Conservation (phyloP, 2,113 vertebrate genomes). For the Brachirus orientalis region DNA sequence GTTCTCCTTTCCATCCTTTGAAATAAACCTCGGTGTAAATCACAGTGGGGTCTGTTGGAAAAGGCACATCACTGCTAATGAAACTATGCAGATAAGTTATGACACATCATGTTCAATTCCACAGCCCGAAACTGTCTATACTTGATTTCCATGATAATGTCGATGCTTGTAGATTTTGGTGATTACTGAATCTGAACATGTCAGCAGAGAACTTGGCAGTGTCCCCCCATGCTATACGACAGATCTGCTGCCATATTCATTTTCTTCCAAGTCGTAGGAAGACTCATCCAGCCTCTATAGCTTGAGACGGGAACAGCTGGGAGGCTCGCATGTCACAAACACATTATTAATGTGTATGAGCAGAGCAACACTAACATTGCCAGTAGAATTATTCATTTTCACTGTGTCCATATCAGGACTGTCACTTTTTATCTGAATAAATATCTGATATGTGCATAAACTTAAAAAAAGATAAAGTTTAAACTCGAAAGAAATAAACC, state of each 20-base stretch:
- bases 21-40: constrained; percentile 17
- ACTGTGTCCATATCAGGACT: constrained; percentile 35
- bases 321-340: constrained; percentile 58
- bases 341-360: constrained; percentile 62
- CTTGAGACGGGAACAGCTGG: constrained; percentile 57
- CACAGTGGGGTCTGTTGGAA: constrained; percentile 11
- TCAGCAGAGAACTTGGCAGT: constrained; percentile 44
- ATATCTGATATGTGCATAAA: no score
- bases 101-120: constrained; percentile 21
- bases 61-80: constrained; percentile 16
- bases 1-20: background rate
- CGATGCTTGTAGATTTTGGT: constrained; percentile 21
- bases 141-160: constrained; percentile 30
- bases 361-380: constrained; percentile 38
- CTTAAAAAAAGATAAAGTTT: no score
- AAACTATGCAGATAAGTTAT: constrained; percentile 17
- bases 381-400: constrained; percentile 48
- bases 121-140: background rate
- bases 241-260: constrained; percentile 51
- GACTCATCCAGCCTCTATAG: constrained; percentile 47
- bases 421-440: constrained; percentile 28
- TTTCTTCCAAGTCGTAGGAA: constrained; percentile 47
- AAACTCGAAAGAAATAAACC: no score
- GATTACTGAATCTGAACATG: constrained; percentile 43
- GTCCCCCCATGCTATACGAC: constrained; percentile 25